phyloP scores from a whole-genome alignment of 2,797 vertebrate genomes.

The Nannoperca australis region DNA sequence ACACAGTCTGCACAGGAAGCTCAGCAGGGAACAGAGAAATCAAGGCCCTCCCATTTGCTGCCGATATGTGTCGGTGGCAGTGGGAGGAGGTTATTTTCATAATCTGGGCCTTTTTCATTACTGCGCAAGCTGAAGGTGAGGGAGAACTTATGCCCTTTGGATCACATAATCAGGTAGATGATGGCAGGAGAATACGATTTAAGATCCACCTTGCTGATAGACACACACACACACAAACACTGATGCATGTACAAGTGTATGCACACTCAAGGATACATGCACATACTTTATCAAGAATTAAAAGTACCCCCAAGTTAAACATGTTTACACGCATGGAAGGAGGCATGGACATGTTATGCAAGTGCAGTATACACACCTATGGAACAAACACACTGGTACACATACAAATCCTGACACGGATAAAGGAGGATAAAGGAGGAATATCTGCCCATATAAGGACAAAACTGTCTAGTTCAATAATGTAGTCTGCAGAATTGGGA shows the following conservation, averaged over 20 bases:
- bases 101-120: slow-evolving; percentile 71
- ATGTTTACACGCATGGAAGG: background rate
- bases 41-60: slow-evolving; percentile 45
- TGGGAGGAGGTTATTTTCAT: slow-evolving; percentile 56
- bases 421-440: slow-evolving; percentile 27
- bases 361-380: background rate
- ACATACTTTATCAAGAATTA: slow-evolving; percentile 32
- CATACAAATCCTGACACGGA: background rate
- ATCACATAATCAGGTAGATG: slow-evolving; percentile 48
- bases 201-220: slow-evolving; percentile 27
- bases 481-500: slow-evolving; percentile 21
- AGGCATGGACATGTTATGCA: background rate
- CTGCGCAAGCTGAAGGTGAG: slow-evolving; percentile 29
- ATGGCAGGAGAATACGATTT: slow-evolving; percentile 39
- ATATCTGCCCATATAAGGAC: slow-evolving; percentile 23
- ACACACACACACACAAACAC: slow-evolving; percentile 27
- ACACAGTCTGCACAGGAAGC: slow-evolving; percentile 24
- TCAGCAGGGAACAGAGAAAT: slow-evolving; percentile 47
- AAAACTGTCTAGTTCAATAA: slow-evolving; percentile 23
- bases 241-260: background rate
- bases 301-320: slow-evolving; percentile 7
- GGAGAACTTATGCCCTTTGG: slow-evolving; percentile 56
- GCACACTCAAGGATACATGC: slow-evolving; percentile 21
- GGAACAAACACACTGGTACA: background rate
- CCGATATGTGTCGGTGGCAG: slow-evolving; percentile 31